phyloP scores from a whole-genome alignment of 2,113 vertebrate genomes.

The Seriola dumerili region DNA sequence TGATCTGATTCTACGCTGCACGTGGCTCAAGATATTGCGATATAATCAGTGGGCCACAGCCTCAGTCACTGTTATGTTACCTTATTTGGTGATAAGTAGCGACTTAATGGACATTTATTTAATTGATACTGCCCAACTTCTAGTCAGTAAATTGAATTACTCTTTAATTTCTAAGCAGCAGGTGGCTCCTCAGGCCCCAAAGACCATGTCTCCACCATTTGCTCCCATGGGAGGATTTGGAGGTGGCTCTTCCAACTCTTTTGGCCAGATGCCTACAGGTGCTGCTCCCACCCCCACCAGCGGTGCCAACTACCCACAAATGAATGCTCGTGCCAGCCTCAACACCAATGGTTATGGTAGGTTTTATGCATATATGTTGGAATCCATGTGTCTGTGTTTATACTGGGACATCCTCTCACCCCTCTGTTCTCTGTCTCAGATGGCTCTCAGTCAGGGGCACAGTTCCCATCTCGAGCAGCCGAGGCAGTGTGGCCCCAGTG shows the following conservation, averaged over 20 bases:
- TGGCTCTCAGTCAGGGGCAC: slow-evolving; percentile 80
- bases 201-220: slow-evolving; percentile 82
- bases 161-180: slow-evolving; percentile 61
- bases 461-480: slow-evolving; percentile 88
- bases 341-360: slow-evolving; percentile 81
- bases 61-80: no score
- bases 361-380: background rate
- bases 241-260: slow-evolving; percentile 77
- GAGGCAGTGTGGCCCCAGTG: slow-evolving; percentile 95
- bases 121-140: background rate
- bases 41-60: no score
- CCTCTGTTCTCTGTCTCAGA: slow-evolving; percentile 48
- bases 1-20: no score
- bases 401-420: background rate
- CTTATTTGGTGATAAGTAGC: no score
- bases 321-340: slow-evolving; percentile 71
- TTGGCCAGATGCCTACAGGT: slow-evolving; percentile 80
- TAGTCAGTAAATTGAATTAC: background rate
- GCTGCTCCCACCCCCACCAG: slow-evolving; percentile 73
- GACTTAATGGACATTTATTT: no score
- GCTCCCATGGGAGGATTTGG: slow-evolving; percentile 78
- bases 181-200: slow-evolving; percentile 80
- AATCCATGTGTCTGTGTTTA: background rate
- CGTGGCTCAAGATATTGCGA: no score
- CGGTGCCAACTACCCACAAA: slow-evolving; percentile 75